A percentile compares a stretch with the other conserved stretches of the same genome.
These are phyloP conservation scores for Julus scandinavius DNA, from an alignment of 2,888 invertebrate species.

Conservation along the genomic window DNA sequence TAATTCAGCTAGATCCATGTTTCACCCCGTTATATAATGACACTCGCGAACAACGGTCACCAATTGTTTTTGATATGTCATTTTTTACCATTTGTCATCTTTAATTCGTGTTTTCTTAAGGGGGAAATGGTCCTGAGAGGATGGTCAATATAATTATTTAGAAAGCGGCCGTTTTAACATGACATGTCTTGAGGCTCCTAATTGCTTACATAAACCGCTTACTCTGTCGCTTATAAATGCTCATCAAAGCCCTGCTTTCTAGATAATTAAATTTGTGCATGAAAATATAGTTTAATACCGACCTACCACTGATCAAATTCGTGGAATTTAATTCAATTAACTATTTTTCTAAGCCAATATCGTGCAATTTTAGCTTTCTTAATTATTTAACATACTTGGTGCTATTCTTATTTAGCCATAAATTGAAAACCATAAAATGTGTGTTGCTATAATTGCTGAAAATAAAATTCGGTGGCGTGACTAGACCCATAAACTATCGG, in stretches of 20 bases:
- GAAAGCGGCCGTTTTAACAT: conserved; percentile 13
- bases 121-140: conserved; percentile 5
- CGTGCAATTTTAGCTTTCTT: not conserved
- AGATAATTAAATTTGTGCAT: not conserved
- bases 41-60: not conserved
- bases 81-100: not conserved
- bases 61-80: conserved; percentile 16
- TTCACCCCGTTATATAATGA: not conserved
- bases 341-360: not conserved
- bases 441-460: no score
- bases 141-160: not conserved
- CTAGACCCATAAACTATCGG: no score
- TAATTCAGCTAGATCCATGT: not conserved
- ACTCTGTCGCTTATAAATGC: not conserved
- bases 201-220: not conserved
- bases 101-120: conserved; percentile 24
- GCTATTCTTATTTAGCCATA: not conserved
- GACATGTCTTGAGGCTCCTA: not conserved
- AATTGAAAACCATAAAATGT: not conserved
- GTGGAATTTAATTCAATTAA: not conserved
- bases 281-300: not conserved
- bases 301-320: not conserved
- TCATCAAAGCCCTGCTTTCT: not conserved
- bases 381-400: not conserved
- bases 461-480: no score